These are phyloP conservation scores for Urocitellus parryii DNA, from an alignment of 2,113 vertebrate species.

Conservation along the genomic window DNA sequence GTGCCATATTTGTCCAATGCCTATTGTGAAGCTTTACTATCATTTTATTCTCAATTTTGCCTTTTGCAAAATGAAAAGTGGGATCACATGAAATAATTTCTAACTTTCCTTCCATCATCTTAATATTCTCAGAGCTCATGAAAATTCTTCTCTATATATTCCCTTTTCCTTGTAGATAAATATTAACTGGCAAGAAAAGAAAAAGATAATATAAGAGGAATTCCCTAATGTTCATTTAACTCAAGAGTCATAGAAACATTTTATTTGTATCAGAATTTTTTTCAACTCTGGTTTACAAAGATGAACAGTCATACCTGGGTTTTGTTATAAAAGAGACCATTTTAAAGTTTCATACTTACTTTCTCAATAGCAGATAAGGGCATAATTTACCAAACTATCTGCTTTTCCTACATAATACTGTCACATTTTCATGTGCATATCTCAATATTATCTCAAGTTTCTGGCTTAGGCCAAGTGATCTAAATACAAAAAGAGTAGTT, in stretches of 20 bases:
- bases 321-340: not conserved
- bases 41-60: not conserved
- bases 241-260: not conserved
- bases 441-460: conserved; percentile 23
- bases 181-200: not conserved
- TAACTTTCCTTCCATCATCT: not conserved
- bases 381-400: not conserved
- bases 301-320: not conserved
- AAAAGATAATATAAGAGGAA: not conserved
- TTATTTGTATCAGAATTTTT: conserved; percentile 59
- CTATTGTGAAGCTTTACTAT: conserved; percentile 34
- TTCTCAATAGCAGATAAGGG: not conserved
- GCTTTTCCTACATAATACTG: conserved; percentile 21
- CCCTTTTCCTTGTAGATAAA: conserved; percentile 22
- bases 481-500: conserved; percentile 34
- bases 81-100: conserved; percentile 31
- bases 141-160: not conserved
- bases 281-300: conserved; percentile 2
- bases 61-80: conserved; percentile 11
- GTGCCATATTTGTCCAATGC: not conserved
- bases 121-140: not conserved
- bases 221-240: conserved; percentile 28
- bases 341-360: not conserved
- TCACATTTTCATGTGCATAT: not conserved
- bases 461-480: conserved; percentile 27